Evolutionary conservation across 1,140 invertebrate species (phyloP), one percentile per base, ranked within the genome.

Genomic region (Pogonus chalceus): DNA sequence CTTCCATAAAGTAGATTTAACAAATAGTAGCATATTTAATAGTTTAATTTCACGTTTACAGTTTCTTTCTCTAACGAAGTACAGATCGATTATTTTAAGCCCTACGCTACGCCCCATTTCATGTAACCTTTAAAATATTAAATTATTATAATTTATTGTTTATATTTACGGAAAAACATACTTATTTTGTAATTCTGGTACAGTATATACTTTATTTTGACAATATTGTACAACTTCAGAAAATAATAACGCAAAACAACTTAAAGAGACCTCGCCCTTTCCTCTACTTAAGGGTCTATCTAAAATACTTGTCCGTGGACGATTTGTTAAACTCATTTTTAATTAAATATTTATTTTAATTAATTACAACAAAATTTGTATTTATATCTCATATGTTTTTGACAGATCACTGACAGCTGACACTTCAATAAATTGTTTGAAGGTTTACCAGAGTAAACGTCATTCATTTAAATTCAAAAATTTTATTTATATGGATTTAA

Each of bases 191-290:
- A 98, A 73, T 70, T 99, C 96, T 20, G 91, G 85, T 35, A 98
- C 90, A 9, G 92, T 96, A 62, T 90, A 90, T 20, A 94, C 92
- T 66, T 92, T 80, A 72, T 94, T 96, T 72, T 98, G 95, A 68
- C 91, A 95, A 72, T 98, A 99, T 69, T 98, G 93, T 2, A 99
- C 93, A 52, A 98, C 83, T 80, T 99, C 96, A 2, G 93, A 96
- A 72, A 99, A 98, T 37, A 99, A 74, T 47, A 99, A 74, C 1
- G 95, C 94, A 76, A 92, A 98, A 61, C 92, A 88, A 60, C 90
- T 95, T 48, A 96, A 74, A 58, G 92, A 89, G 58, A 96, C 86
- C 76, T 95, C 93, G 3, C 84, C 82, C 72, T 92, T 95, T 2
- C 92, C 92, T 74, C 90, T 88, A 60, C 90, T 94, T 1, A 97